Percentiles rank a stretch among this genome's conserved stretches.
Evolutionary conservation across 2,888 invertebrate genomes (phyloP).

Genomic region (Ctena decussata): DNA sequence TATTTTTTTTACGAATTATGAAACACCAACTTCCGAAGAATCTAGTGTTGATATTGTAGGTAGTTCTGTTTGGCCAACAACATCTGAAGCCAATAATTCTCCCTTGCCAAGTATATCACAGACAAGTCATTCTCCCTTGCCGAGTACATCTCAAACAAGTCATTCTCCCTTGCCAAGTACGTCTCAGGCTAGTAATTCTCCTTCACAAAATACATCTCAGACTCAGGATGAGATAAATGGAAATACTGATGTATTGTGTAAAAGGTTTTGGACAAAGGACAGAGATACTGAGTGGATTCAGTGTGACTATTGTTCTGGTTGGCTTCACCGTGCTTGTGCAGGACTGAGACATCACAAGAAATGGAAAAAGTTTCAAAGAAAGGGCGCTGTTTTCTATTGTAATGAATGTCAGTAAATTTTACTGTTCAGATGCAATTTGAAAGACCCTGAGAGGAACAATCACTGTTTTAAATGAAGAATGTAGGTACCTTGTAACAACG

Average conservation of each 20-base stretch:
- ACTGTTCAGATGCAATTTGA: not conserved
- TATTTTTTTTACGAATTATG: too few species aligned
- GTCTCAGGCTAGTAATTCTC: not conserved
- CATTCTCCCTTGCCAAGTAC: not conserved
- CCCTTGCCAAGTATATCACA: not conserved
- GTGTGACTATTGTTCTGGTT: slow-evolving; percentile 27
- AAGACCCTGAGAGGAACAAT: not conserved
- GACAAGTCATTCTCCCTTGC: not conserved
- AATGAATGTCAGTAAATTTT: not conserved
- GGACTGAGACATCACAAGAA: slow-evolving; percentile 26
- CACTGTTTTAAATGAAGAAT: not conserved
- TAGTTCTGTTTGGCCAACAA: too few species aligned
- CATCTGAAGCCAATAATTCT: not conserved
- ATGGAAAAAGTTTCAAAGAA: slow-evolving; percentile 35
- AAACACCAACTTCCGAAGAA: not conserved
- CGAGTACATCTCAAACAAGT: not conserved
- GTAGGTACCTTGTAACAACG: not conserved
- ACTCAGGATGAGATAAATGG: not conserved
- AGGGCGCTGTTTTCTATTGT: not conserved
- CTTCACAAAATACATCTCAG: not conserved
- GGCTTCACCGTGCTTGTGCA: slow-evolving; percentile 38
- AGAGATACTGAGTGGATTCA: slow-evolving; percentile 32
- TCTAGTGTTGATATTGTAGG: too few species aligned
- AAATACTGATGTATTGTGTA: slow-evolving; percentile 4
- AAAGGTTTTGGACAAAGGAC: slow-evolving; percentile 20